phyloP scores from a whole-genome alignment of 37 sponge, comb jelly and placozoan species.

The Diacarnus erythraeanus region DNA sequence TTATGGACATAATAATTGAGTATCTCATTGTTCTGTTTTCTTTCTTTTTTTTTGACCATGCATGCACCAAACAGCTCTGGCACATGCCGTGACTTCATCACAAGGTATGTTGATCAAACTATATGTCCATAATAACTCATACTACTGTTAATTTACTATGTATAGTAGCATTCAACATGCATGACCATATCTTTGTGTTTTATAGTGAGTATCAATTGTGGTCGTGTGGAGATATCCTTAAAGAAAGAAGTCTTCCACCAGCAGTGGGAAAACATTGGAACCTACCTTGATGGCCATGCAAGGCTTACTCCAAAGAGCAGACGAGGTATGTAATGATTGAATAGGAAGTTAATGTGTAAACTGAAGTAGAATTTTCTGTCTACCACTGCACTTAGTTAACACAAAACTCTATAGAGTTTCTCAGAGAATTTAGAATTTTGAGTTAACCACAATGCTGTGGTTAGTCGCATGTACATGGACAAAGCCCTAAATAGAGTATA shows the following conservation, averaged over 20 bases:
- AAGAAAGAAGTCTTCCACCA: slow-evolving; percentile 6
- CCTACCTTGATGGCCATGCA: slow-evolving; percentile 19
- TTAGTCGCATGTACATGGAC: too few relatives aligned
- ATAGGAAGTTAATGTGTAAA: too few relatives aligned
- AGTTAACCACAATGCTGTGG: too few relatives aligned
- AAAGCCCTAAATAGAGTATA: too few relatives aligned
- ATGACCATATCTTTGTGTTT: neutral
- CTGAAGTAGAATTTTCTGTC: neutral
- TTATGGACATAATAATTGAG: neutral
- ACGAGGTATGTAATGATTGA: slow-evolving; percentile 60
- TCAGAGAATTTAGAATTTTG: neutral
- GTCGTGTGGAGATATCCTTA: slow-evolving; percentile 32
- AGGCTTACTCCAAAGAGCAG: slow-evolving; percentile 3
- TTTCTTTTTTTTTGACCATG: neutral
- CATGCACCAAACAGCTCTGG: neutral
- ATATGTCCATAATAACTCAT: neutral
- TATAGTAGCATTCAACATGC: neutral
- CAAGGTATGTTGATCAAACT: slow-evolving; percentile 6
- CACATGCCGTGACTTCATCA: slow-evolving; percentile 6
- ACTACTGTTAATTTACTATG: neutral
- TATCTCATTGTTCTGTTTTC: neutral
- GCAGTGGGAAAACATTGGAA: slow-evolving; percentile 52
- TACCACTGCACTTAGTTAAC: neutral
- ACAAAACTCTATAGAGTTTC: neutral
- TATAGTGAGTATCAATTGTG: slow-evolving; percentile 16